Conservation (phyloP, 2,113 vertebrate genomes). For the Aleadryas rufinucha region DNA sequence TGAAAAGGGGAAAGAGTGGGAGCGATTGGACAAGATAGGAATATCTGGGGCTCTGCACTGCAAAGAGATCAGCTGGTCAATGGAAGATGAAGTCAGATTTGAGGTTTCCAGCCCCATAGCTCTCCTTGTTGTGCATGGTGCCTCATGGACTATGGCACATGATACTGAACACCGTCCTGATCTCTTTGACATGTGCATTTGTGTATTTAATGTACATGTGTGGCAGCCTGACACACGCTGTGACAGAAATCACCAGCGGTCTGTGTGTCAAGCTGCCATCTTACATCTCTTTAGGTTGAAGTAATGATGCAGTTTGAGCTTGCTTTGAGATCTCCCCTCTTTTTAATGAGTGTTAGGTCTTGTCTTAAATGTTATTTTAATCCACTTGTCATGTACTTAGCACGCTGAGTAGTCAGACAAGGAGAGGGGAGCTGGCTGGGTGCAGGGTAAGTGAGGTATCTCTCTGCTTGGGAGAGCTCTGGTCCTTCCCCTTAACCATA, state of each 20-base stretch:
- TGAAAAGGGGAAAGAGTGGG: neutral
- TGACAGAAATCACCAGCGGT: neutral
- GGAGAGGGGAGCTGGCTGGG: neutral
- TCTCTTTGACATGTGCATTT: neutral
- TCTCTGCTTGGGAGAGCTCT: neutral
- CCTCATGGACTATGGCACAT: neutral
- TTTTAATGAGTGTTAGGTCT: neutral
- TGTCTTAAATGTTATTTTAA: constrained; percentile 21
- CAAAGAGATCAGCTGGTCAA: neutral
- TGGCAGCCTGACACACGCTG: neutral
- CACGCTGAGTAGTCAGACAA: neutral
- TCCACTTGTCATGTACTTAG: neutral
- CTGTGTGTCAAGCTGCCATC: neutral
- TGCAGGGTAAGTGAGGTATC: neutral
- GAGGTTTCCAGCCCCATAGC: neutral
- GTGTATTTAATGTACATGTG: neutral
- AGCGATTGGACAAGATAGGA: fast-evolving
- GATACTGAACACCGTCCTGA: neutral
- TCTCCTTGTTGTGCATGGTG: neutral
- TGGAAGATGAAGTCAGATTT: neutral
- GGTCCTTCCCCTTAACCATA: neutral
- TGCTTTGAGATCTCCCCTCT: neutral
- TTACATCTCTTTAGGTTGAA: neutral
- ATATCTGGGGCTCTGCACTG: neutral
- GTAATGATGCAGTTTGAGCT: neutral